These are phyloP conservation scores for Leptinotarsa texana DNA, from an alignment of 1,140 invertebrate genomes.

Conservation along the genomic window DNA sequence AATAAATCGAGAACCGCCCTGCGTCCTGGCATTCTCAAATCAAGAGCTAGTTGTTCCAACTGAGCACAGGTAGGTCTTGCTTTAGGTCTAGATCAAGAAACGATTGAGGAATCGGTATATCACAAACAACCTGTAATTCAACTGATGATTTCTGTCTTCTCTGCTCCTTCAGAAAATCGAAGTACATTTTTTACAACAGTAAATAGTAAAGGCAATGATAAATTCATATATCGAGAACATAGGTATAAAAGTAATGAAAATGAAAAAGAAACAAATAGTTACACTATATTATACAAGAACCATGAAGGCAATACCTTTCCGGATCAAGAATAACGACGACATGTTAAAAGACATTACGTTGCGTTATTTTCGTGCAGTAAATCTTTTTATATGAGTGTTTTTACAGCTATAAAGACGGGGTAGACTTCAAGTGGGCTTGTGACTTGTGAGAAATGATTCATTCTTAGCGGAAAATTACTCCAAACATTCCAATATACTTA, in stretches of 20 bases:
- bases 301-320: conserved; percentile 33
- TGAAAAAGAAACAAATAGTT: conserved; percentile 20
- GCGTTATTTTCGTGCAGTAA: conserved; percentile 40
- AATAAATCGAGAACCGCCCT: too few relatives aligned
- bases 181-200: too few relatives aligned
- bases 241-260: conserved; percentile 3
- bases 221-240: neutral
- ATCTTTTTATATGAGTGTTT: conserved; percentile 36
- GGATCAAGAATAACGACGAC: conserved; percentile 37
- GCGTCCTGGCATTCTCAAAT: too few relatives aligned
- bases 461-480: conserved; percentile 13
- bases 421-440: conserved; percentile 12
- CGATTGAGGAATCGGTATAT: too few relatives aligned
- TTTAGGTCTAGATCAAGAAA: too few relatives aligned
- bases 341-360: conserved; percentile 43
- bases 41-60: too few relatives aligned
- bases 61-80: too few relatives aligned
- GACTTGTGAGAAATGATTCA: conserved; percentile 28
- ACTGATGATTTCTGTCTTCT: too few relatives aligned
- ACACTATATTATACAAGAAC: conserved; percentile 8
- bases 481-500: conserved; percentile 10
- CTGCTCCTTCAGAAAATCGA: too few relatives aligned
- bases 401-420: conserved; percentile 22
- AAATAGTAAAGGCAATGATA: neutral
- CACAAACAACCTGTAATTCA: too few relatives aligned